These are phyloP conservation scores for Taeniopygia guttata DNA, from an alignment of 2,797 vertebrate species.

Conservation along the genomic window DNA sequence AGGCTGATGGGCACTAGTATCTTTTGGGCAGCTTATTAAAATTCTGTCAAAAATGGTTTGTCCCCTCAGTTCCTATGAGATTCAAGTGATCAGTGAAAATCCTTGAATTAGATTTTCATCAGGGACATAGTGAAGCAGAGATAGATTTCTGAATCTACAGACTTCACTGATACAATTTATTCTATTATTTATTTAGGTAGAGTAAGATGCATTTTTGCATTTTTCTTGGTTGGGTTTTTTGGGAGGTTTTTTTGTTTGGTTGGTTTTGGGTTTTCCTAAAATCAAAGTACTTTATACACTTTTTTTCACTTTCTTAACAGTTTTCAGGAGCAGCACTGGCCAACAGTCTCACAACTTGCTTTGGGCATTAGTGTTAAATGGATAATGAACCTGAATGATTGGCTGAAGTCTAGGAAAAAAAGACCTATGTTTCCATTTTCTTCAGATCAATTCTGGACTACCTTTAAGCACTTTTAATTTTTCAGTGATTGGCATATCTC, in stretches of 20 bases:
- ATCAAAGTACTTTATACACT: background rate
- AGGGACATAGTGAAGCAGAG: background rate
- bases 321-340: background rate
- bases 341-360: background rate
- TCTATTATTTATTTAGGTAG: too few relatives aligned
- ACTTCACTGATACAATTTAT: too few relatives aligned
- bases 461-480: background rate
- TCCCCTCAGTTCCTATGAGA: background rate
- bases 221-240: background rate
- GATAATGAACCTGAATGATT: background rate
- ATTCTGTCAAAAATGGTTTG: background rate
- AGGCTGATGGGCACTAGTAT: background rate
- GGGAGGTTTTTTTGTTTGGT: background rate
- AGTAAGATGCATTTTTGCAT: background rate
- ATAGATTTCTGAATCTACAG: background rate
- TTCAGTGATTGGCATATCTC: background rate
- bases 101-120: background rate
- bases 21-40: background rate
- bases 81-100: background rate
- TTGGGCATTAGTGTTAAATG: background rate
- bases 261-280: background rate
- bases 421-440: background rate
- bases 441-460: background rate
- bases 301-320: background rate
- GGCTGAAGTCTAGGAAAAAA: background rate